Evolutionary conservation across 2,797 vertebrate genomes (phyloP).

Genomic region (Enteromius radiatus): DNA sequence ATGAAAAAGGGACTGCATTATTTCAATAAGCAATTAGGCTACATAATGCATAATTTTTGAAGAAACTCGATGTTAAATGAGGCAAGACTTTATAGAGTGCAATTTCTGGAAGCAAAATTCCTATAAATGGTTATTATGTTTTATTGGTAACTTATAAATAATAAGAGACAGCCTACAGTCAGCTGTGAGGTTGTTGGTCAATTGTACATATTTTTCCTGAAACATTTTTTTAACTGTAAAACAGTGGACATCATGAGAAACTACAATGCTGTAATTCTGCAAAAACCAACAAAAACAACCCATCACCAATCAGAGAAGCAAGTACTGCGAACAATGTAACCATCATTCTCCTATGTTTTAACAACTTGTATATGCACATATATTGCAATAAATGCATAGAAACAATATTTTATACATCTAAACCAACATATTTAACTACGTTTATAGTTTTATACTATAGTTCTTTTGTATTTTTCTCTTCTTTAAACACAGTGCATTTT

Average conservation of each 20-base stretch:
- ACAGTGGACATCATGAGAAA: background rate
- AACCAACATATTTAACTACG: background rate
- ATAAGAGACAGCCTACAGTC: background rate
- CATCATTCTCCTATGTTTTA: background rate
- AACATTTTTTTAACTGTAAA: background rate
- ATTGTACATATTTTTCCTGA: background rate
- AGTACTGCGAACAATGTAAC: background rate
- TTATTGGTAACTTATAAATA: background rate
- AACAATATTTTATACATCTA: background rate
- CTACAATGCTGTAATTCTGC: background rate
- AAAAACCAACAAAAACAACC: background rate
- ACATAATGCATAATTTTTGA: background rate
- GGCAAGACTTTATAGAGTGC: background rate
- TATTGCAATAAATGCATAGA: no score
- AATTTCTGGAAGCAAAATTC: background rate
- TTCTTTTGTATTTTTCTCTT: background rate
- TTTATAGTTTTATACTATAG: no score
- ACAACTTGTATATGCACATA: no score
- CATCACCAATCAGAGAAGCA: background rate
- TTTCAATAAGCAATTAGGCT: background rate
- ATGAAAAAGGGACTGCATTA: background rate
- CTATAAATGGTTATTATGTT: background rate
- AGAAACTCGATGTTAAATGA: background rate
- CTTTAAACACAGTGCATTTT: no score
- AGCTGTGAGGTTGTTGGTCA: background rate